Evolutionary conservation across 2,888 invertebrate genomes (phyloP).

Genomic region (Andrena flavipes): DNA sequence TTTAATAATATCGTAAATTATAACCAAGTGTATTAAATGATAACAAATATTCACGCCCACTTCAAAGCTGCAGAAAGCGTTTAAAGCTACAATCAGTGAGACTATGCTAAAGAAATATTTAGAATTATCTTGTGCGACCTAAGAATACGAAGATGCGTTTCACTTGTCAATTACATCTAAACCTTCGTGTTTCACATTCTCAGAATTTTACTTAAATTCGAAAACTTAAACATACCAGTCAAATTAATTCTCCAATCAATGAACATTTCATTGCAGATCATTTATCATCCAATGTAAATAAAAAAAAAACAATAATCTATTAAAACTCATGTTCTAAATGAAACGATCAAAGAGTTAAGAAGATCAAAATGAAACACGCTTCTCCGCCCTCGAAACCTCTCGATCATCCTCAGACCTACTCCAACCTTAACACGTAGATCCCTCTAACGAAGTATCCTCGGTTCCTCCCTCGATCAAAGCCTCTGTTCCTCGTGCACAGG

Average conservation of each 20-base stretch:
- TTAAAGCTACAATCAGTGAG: constrained; percentile 3
- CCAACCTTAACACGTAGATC: constrained; percentile 7
- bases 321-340: too few relatives aligned
- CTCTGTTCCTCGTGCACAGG: constrained; percentile 58
- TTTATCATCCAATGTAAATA: too few relatives aligned
- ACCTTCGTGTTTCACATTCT: too few relatives aligned
- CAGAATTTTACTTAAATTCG: too few relatives aligned
- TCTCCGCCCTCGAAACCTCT: too few relatives aligned
- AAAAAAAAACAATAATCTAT: too few relatives aligned
- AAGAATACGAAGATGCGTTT: constrained; percentile 1
- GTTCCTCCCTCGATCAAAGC: constrained; percentile 44
- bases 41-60: constrained; percentile 6
- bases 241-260: too few relatives aligned
- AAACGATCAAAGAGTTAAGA: too few relatives aligned
- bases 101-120: neutral
- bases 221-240: neutral
- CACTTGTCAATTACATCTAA: neutral
- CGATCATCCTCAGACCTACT: neutral
- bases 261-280: too few relatives aligned
- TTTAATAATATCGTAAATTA: neutral
- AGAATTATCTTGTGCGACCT: neutral
- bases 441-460: neutral
- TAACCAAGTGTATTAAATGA: neutral
- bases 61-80: constrained; percentile 20
- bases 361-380: too few relatives aligned